Base-by-base conservation (phyloP, 2,113 vertebrate species). In the Cepphus grylle region DNA sequence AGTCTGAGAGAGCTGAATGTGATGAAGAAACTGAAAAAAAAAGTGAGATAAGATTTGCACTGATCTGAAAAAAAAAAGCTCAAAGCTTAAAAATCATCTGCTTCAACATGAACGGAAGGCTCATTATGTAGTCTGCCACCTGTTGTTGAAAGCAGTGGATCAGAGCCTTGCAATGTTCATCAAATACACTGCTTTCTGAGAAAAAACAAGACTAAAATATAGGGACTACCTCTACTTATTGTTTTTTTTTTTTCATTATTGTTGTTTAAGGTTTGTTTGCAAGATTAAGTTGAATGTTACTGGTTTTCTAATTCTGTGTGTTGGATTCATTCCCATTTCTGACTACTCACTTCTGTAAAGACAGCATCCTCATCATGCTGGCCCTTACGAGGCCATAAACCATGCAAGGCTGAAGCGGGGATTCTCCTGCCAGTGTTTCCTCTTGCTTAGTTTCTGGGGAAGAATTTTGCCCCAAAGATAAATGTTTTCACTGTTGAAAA, bases 401-500 rank as follows among this genome's bases (percentile, higher is more conserved):
- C 9, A 17, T 15, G 2, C 5, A 77, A 70, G 32, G 13, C 15
- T 86, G 62, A 90, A 90, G 3, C 4, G 50, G 10, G 2, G 3
- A 74, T 90, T 20, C 9, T 76, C 32, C 29, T 70, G 32, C 15
- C 22, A 71, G 13, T 26, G 19, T 62, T 88, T 76, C 6, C 23
- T 65, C 70, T 79, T 79, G 14, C 27, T 53, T 88, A 71, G 32
- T 38, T 86, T 94, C 17, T 36, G 84, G 34, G 26, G 13, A 67
- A 74, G 53, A 65, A 43, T 59, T 81, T 73, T 93, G 7, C 6
- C 9, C 32, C 22, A 56, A 45, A 62, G 27, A 59, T 73, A 82
- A 78, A 71, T 25, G 14, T 93, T 96, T 94, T 91, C 56, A 58
- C 50, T 84, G 17, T n/a, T 81, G 56, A 93, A 93, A 93, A 45